Conservation (phyloP, 35 echinoderm and acorn worm species). For the Anneissia japonica region DNA sequence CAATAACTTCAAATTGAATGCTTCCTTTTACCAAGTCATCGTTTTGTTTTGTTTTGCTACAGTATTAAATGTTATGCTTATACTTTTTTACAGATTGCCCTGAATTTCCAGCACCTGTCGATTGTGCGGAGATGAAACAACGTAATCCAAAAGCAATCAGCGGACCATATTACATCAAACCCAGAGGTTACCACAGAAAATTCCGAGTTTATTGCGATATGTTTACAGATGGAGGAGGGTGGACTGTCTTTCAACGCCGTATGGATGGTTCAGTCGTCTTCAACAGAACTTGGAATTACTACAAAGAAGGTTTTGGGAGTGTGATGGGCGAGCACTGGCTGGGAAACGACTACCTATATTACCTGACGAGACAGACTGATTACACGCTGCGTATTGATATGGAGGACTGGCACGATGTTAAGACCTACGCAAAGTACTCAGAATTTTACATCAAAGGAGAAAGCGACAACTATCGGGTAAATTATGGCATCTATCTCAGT, state of each 20-base stretch:
- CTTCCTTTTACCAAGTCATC: no score
- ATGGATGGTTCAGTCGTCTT: slow-evolving; percentile 28
- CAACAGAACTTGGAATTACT: slow-evolving; percentile 24
- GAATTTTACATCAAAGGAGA: not conserved
- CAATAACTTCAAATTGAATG: no score
- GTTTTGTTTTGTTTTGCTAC: no score
- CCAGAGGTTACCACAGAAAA: no score
- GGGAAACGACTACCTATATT: slow-evolving; percentile 12
- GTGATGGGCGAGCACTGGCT: slow-evolving; percentile 28
- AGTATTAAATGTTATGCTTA: no score
- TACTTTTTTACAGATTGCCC: no score
- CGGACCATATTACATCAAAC: no score
- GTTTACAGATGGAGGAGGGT: not conserved
- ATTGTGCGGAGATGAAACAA: no score
- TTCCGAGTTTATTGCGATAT: slow-evolving; percentile 13
- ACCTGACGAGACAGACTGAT: not conserved
- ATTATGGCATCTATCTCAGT: slow-evolving; percentile 32
- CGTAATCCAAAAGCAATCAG: no score
- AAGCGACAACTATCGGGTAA: not conserved
- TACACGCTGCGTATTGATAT: slow-evolving; percentile 27
- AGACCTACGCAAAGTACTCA: not conserved
- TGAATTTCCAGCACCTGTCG: no score
- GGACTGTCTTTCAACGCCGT: slow-evolving; percentile 34
- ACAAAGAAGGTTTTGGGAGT: slow-evolving; percentile 27
- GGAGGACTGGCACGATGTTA: slow-evolving; percentile 8